Conservation (phyloP, 64 coral and sea anemone species). For the Actinia equina region DNA sequence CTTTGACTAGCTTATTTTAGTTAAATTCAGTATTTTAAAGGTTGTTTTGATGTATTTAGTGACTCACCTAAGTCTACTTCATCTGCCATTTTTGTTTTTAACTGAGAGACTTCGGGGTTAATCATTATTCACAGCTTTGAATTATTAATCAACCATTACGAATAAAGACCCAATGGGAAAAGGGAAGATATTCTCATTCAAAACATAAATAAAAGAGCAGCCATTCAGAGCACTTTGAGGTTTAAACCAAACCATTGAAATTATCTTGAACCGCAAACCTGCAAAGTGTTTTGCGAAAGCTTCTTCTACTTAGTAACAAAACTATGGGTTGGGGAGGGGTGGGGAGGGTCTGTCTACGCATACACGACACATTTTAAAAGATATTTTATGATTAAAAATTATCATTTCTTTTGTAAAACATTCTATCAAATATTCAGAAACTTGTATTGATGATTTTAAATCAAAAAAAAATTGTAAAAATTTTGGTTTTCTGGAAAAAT, state of each 20-base stretch:
- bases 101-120: not conserved
- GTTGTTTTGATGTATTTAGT: conserved; percentile 3
- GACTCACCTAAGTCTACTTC: conserved; percentile 34
- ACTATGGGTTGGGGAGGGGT: not conserved
- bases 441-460: not conserved
- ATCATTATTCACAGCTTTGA: not conserved
- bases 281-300: not conserved
- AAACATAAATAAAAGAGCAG: not conserved
- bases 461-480: not conserved
- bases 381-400: too few relatives aligned
- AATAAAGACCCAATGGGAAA: conserved; percentile 2
- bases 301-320: not conserved
- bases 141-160: not conserved
- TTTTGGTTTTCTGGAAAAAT: not conserved
- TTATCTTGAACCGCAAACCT: not conserved
- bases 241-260: not conserved
- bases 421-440: not conserved
- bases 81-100: conserved; percentile 20
- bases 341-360: not conserved
- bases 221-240: not conserved
- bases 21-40: not conserved
- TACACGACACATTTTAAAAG: too few relatives aligned
- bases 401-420: too few relatives aligned
- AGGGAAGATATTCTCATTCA: not conserved
- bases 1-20: not conserved